Percentiles rank a stretch among this genome's conserved stretches.
Conservation (phyloP, 2,113 vertebrate genomes). For the Mystacornis crossleyi region DNA sequence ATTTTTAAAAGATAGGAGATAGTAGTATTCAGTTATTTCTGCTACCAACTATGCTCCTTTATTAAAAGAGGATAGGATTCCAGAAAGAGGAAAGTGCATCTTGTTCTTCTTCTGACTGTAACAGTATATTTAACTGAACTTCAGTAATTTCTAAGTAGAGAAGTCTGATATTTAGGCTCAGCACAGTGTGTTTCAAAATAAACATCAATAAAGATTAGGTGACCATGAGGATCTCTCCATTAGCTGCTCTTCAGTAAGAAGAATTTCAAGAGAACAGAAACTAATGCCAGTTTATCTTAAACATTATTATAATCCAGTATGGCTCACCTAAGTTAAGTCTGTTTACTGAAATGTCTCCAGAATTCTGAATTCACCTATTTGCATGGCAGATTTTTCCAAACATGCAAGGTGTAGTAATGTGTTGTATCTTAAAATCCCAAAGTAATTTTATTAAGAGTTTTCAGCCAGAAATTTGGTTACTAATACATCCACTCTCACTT, state of each 20-base stretch:
- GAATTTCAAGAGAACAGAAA: background rate
- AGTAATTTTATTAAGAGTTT: background rate
- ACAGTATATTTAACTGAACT: background rate
- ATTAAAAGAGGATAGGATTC: background rate
- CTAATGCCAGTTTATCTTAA: background rate
- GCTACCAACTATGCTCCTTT: background rate
- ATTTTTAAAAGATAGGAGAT: background rate
- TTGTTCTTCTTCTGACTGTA: background rate
- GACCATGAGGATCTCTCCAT: background rate
- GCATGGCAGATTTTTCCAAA: background rate
- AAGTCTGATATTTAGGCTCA: background rate
- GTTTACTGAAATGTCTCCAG: background rate
- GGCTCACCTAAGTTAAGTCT: background rate
- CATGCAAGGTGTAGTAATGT: fast-evolving
- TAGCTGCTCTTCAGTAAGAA: background rate
- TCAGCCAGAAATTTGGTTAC: background rate
- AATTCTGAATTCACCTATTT: background rate
- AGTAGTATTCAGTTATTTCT: background rate
- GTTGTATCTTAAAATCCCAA: background rate
- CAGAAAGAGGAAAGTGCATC: background rate
- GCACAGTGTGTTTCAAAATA: background rate
- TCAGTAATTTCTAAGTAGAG: background rate
- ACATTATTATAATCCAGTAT: background rate
- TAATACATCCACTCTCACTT: background rate
- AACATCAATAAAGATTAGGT: background rate